Evolutionary conservation across 2,113 vertebrate genomes (phyloP), one percentile per base, ranked within the genome.

Genomic region (Eptesicus fuscus): DNA sequence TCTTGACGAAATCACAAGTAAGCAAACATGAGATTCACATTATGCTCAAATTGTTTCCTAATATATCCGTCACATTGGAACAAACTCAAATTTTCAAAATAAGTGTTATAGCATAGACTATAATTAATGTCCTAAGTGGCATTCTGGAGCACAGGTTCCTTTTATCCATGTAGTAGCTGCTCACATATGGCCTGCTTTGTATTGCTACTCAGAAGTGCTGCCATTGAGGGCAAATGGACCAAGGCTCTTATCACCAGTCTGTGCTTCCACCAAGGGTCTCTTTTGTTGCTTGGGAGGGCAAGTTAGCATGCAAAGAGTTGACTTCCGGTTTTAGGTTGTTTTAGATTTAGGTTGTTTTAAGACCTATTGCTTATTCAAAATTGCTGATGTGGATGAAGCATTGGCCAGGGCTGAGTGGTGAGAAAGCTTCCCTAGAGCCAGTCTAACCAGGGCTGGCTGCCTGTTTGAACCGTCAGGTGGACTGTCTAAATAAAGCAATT

Each of bases 41-140:
- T 88, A 91, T 79, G 87, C 49, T 93, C 23, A 82, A 17, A 80
- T 96, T 76, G 67, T 79, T 91, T 42, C 85, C 53, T 90, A 67
- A 92, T 65, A 47, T 53, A 84, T 85, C 82, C 88, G 0, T 70
- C 1, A 4, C 70, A 71, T 30, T 79, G 83, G 77, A 74, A 73
- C 69, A 89, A 90, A 82, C 71, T 85, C 91, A 69, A 40, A 47
- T 83, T 90, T 91, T 92, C 74, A 92, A 95, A 96, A 83, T 89
- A 83, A 95, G 40, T 22, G 4, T 90, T 84, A n/a, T 10, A 76
- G 70, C 49, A 44, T 56, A 95, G 53, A 37, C 22, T 83, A 44
- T 94, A 92, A 79, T 92, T 80, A 90, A 90, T 63, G 67, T 69
- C 63, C 61, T 93, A 82, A 73, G 51, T 71, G 65, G n/a, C 47